Percentiles rank a stretch among this genome's conserved stretches.
phyloP scores from a whole-genome alignment of 2,888 invertebrate genomes.

The Mesorhabditis belari region DNA sequence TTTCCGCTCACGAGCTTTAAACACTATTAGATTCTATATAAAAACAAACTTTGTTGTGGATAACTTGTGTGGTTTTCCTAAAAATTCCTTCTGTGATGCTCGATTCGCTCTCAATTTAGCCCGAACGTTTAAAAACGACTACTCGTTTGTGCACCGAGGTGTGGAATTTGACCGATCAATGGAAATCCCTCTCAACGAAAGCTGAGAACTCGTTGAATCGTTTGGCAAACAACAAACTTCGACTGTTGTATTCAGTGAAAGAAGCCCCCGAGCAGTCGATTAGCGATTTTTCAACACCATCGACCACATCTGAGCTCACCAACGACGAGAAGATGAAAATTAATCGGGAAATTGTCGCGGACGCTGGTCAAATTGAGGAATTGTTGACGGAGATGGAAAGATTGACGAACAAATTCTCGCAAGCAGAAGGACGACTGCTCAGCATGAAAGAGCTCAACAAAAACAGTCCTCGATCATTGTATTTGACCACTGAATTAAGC shows the following conservation, averaged over 20 bases:
- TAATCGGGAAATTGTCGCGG: constrained; percentile 10
- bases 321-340: not conserved
- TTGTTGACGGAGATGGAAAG: constrained; percentile 18
- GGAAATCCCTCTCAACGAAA: constrained; percentile 17
- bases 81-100: too few relatives aligned
- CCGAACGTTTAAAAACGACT: constrained; percentile 20
- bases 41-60: too few relatives aligned
- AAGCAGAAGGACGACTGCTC: constrained; percentile 14
- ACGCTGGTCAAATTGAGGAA: constrained; percentile 6
- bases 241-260: constrained; percentile 14
- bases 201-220: constrained; percentile 11
- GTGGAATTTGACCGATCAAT: constrained; percentile 35
- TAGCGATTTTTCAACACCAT: too few relatives aligned
- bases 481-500: constrained; percentile 19
- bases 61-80: too few relatives aligned
- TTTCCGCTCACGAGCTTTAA: not conserved
- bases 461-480: constrained; percentile 4
- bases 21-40: too few relatives aligned
- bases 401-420: constrained; percentile 22
- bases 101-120: constrained; percentile 17
- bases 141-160: constrained; percentile 32
- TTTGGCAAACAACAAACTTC: constrained; percentile 20
- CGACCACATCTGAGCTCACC: too few relatives aligned
- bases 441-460: constrained; percentile 24
- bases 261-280: not conserved